Percentiles rank a stretch among this genome's conserved stretches.
Evolutionary conservation across 2,113 vertebrate genomes (phyloP).

Genomic region (Semnornis frantzii): DNA sequence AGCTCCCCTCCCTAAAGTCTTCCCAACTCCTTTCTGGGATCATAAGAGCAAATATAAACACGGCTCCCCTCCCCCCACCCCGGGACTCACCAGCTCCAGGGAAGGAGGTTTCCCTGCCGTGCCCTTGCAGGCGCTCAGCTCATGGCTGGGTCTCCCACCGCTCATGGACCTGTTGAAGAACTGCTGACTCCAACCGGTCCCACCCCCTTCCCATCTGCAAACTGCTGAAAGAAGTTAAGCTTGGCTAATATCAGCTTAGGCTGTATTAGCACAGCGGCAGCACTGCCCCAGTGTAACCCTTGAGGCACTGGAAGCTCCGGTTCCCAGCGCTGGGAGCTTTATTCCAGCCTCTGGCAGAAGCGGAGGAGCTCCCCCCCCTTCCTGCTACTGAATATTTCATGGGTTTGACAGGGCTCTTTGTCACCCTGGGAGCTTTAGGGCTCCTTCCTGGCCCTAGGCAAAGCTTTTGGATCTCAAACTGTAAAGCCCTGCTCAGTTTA

Average conservation of each 20-base stretch:
- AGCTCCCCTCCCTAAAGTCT: too few species aligned
- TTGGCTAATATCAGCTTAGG: slow-evolving; percentile 77
- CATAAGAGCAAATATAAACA: too few species aligned
- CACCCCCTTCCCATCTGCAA: slow-evolving; percentile 75
- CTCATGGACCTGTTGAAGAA: slow-evolving; percentile 36
- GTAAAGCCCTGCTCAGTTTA: not conserved
- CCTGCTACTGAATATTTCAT: not conserved
- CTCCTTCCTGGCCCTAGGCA: not conserved
- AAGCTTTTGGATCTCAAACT: not conserved
- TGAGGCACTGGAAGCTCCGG: not conserved
- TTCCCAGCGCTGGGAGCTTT: not conserved
- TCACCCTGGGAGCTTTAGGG: not conserved
- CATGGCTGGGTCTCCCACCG: slow-evolving; percentile 11
- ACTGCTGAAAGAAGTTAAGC: slow-evolving; percentile 77
- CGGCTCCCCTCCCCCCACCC: too few species aligned
- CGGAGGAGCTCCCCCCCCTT: not conserved
- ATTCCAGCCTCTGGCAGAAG: not conserved
- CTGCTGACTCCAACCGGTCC: slow-evolving; percentile 51
- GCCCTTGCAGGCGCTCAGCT: not conserved
- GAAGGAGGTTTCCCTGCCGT: not conserved
- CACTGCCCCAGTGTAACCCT: slow-evolving; percentile 71
- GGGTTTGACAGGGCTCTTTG: not conserved
- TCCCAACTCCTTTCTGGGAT: too few species aligned
- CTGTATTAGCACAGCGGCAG: slow-evolving; percentile 75
- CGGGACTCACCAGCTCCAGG: not conserved